Percentiles rank a stretch among this genome's conserved stretches.
Evolutionary conservation across 1,140 invertebrate genomes (phyloP).

Genomic region (Pygmarrhopalites habei): DNA sequence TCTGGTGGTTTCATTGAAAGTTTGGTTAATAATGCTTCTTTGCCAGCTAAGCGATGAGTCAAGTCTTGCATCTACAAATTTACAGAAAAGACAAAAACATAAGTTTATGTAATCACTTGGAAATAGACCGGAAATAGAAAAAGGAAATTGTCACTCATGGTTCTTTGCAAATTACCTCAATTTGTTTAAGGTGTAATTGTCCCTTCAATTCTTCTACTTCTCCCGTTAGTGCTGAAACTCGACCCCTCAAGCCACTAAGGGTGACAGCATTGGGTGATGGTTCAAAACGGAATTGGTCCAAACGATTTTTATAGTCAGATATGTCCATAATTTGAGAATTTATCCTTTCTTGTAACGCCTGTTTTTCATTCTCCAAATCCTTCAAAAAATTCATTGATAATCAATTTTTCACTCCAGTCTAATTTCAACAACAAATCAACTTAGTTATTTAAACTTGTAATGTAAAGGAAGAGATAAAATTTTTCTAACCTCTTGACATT

Average conservation of each 20-base stretch:
- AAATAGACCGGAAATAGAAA: too few species aligned
- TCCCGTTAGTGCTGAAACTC: slow-evolving; percentile 11
- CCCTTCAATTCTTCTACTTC: slow-evolving; percentile 24
- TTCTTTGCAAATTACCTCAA: slow-evolving; percentile 26
- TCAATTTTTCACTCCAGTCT: not conserved
- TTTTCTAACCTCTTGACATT: slow-evolving; percentile 17
- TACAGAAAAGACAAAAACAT: not conserved
- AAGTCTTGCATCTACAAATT: slow-evolving; percentile 18
- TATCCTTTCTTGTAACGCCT: slow-evolving; percentile 18
- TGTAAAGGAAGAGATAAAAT: too few species aligned
- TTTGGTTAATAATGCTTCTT: not conserved
- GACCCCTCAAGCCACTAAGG: slow-evolving; percentile 13
- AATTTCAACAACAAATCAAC: not conserved
- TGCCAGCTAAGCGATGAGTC: slow-evolving; percentile 2
- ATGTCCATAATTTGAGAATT: slow-evolving; percentile 19
- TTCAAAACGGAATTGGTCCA: slow-evolving; percentile 33
- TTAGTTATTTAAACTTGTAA: too few species aligned
- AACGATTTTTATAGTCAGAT: slow-evolving; percentile 24
- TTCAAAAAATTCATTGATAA: slow-evolving; percentile 1
- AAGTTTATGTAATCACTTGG: not conserved
- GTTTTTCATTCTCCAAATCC: slow-evolving; percentile 26
- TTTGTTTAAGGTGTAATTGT: slow-evolving; percentile 13
- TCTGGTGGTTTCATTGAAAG: not conserved
- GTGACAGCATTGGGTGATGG: slow-evolving; percentile 24
- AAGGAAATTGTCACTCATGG: too few species aligned